Evolutionary conservation across 2,888 invertebrate species (phyloP).

Genomic region (Microctonus hyperodae): DNA sequence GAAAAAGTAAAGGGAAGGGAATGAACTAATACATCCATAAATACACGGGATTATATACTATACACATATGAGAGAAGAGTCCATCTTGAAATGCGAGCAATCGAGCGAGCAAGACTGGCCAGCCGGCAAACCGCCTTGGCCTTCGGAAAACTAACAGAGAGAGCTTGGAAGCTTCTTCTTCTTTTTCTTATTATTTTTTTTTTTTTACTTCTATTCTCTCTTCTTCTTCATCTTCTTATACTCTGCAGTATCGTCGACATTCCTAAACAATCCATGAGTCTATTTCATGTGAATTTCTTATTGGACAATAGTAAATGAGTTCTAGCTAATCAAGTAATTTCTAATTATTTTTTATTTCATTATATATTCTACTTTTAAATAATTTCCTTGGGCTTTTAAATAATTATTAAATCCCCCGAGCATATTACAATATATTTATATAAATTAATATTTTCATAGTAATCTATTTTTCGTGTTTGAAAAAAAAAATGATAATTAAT

Average conservation of each 20-base stretch:
- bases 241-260: constrained; percentile 5
- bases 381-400: no score
- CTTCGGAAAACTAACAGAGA: constrained; percentile 21
- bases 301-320: neutral
- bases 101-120: constrained; percentile 25
- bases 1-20: constrained; percentile 17
- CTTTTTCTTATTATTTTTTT: neutral
- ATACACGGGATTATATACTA: no score
- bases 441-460: no score
- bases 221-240: neutral
- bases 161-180: constrained; percentile 19
- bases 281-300: neutral
- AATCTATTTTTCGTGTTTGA: no score
- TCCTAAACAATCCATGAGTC: constrained; percentile 10
- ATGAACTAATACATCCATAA: neutral
- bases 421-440: no score
- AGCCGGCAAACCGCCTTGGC: constrained; percentile 25
- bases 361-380: no score
- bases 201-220: neutral
- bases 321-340: neutral
- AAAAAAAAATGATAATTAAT: no score
- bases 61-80: no score
- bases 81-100: constrained; percentile 33
- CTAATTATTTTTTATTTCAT: neutral
- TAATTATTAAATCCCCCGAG: no score